Percentiles rank a stretch among this genome's conserved stretches.
Conservation (phyloP, 37 sponge, comb jelly and placozoan genomes). For the Cladorhizidae sp. region DNA sequence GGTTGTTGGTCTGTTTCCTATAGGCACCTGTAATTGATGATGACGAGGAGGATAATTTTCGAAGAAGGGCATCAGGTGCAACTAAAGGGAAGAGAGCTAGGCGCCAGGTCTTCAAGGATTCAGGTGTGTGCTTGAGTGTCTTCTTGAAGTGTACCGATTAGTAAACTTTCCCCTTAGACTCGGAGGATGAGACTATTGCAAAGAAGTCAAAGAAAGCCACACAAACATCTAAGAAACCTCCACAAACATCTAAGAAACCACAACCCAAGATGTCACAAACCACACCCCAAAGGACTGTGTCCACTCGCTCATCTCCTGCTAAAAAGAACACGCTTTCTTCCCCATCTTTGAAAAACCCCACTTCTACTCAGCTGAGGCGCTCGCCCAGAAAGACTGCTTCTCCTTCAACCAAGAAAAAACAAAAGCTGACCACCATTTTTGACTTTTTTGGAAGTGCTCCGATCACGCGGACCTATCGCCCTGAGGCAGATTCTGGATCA, state of each 20-base stretch:
- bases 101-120: not conserved
- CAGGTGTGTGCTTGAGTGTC: not conserved
- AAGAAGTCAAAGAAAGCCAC: conserved; percentile 13
- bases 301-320: not conserved
- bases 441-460: conserved; percentile 70
- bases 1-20: no score
- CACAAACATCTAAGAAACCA: no score
- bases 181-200: conserved; percentile 14
- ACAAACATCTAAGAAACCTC: no score
- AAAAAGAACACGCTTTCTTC: not conserved
- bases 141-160: not conserved
- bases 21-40: conserved; percentile 35
- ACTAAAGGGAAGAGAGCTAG: conserved; percentile 10
- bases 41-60: conserved; percentile 45
- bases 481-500: not conserved
- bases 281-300: conserved; percentile 29
- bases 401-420: not conserved
- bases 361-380: not conserved
- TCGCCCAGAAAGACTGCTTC: not conserved
- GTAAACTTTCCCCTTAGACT: conserved; percentile 1
- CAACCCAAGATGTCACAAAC: not conserved
- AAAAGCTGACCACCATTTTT: conserved; percentile 13
- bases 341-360: not conserved
- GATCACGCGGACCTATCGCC: conserved; percentile 27
- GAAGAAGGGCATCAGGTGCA: not conserved